phyloP scores from a whole-genome alignment of 2,797 vertebrate genomes.

The Acanthornis magna region DNA sequence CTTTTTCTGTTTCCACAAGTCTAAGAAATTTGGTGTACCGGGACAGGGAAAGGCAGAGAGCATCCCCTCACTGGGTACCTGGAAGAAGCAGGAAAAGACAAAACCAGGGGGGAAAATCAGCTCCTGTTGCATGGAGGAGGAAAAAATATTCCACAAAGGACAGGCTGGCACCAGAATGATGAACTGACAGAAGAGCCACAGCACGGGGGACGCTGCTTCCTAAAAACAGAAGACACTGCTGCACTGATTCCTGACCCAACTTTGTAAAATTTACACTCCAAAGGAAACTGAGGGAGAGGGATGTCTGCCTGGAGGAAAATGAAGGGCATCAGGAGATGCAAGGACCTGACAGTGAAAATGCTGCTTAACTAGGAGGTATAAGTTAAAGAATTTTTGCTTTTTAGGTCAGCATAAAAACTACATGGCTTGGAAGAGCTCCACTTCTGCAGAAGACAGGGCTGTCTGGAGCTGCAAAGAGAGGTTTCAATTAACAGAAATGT shows the following conservation, averaged over 20 bases:
- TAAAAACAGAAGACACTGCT: neutral
- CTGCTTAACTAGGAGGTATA: neutral
- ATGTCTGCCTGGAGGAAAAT: neutral
- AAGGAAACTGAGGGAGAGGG: neutral
- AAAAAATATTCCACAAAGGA: neutral
- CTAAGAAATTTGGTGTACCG: neutral
- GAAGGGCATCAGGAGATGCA: neutral
- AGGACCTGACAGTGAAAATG: neutral
- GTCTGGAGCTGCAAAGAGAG: neutral
- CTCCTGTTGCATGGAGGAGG: neutral
- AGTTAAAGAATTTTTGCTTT: neutral
- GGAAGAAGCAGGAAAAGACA: neutral
- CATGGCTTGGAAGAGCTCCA: neutral
- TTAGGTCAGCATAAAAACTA: neutral
- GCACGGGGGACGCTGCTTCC: neutral
- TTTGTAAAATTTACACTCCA: neutral
- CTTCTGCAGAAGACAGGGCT: neutral
- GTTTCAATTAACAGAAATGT: neutral
- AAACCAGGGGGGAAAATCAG: neutral
- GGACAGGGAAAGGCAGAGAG: neutral
- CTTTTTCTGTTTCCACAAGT: neutral
- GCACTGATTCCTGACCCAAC: neutral
- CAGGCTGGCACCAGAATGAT: neutral
- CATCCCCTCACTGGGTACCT: neutral
- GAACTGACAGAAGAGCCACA: neutral